These are phyloP conservation scores for Chrysomallon squamiferum DNA, from an alignment of 1,140 invertebrate genomes.

Conservation along the genomic window DNA sequence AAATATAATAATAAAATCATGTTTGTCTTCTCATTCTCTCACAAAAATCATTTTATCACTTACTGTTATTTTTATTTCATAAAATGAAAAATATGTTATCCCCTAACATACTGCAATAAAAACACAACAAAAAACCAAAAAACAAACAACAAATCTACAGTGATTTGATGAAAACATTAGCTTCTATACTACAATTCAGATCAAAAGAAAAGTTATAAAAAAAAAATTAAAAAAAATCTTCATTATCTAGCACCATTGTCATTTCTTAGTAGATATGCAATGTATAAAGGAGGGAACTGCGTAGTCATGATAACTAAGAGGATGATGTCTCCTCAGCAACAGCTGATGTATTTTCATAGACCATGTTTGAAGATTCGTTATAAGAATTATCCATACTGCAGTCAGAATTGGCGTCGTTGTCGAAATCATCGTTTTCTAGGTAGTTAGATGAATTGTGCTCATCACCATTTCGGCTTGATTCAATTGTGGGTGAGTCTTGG, in stretches of 20 bases:
- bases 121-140: no score
- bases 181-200: no score
- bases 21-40: no score
- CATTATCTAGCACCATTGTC: constrained; percentile 1
- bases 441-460: background rate
- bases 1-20: no score
- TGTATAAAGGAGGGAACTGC: background rate
- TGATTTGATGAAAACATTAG: no score
- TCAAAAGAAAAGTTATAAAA: no score
- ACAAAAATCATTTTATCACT: no score
- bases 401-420: background rate
- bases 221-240: no score
- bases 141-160: no score
- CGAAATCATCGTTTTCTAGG: background rate
- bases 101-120: no score
- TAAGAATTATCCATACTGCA: constrained; percentile 1
- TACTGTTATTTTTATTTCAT: no score
- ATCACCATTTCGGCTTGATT: background rate
- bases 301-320: background rate
- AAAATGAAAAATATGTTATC: no score
- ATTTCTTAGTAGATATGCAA: constrained; percentile 3
- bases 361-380: background rate
- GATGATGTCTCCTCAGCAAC: background rate
- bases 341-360: background rate
- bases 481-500: background rate